Percentiles rank a stretch among this genome's conserved stretches.
phyloP scores from a whole-genome alignment of 2,888 invertebrate species.

The Emmelina monodactyla region DNA sequence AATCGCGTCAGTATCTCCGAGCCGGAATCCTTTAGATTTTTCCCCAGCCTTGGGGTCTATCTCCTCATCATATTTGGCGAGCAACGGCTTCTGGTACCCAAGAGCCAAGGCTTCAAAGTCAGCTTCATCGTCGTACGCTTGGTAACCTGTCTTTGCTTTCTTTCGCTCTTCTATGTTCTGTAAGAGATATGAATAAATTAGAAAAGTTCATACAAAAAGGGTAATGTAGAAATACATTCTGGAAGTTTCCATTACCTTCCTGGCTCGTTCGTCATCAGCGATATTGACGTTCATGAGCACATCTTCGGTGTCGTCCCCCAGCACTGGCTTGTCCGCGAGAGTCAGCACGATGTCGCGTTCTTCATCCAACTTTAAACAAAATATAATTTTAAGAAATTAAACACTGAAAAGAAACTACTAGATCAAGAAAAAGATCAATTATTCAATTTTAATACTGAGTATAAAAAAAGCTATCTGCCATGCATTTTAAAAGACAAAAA shows the following conservation, averaged over 20 bases:
- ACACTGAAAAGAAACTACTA: no score
- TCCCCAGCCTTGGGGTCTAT: constrained; percentile 66
- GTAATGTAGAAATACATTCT: no score
- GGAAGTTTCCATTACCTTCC: constrained; percentile 75
- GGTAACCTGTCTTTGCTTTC: constrained; percentile 83
- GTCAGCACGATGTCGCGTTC: constrained; percentile 90
- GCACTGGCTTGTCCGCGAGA: constrained; percentile 88
- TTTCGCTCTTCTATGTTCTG: constrained; percentile 85
- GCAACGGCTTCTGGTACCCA: constrained; percentile 70
- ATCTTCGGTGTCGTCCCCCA: constrained; percentile 86
- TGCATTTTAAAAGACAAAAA: no score
- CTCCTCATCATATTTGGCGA: constrained; percentile 96
- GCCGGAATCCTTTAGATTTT: constrained; percentile 73
- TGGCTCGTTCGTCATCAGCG: constrained; percentile 83
- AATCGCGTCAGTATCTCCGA: constrained; percentile 72
- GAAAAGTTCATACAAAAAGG: no score
- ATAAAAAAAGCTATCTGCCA: no score
- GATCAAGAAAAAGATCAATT: no score
- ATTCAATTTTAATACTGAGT: no score
- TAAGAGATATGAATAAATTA: no score
- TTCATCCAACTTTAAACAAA: constrained; percentile 73
- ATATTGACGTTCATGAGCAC: constrained; percentile 92
- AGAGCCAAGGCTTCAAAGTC: constrained; percentile 74
- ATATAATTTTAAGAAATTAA: no score
- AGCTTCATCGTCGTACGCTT: constrained; percentile 83